Evolutionary conservation across 2,797 vertebrate genomes (phyloP).

Genomic region (Microcaecilia unicolor): DNA sequence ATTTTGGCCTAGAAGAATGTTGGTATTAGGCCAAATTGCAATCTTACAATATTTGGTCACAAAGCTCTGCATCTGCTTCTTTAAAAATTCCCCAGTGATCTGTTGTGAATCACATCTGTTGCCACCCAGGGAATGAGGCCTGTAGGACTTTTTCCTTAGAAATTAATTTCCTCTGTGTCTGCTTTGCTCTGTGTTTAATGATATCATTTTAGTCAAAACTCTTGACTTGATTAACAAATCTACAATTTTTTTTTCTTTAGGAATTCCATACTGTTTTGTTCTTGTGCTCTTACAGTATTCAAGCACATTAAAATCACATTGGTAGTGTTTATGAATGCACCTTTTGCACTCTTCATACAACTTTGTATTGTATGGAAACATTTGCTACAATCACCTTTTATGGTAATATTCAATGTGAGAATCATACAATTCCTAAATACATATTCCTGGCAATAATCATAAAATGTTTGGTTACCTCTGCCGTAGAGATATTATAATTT

Average conservation of each 20-base stretch:
- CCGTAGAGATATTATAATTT: no score
- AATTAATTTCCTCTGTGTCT: conserved; percentile 32
- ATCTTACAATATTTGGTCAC: conserved; percentile 1
- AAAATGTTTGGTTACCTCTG: no score
- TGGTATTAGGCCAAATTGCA: conserved; percentile 9
- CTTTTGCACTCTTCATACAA: no score
- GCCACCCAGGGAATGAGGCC: conserved; percentile 28
- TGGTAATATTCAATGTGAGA: no score
- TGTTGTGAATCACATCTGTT: conserved; percentile 27
- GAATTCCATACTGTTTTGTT: conserved; percentile 6
- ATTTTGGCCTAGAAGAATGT: conserved; percentile 2
- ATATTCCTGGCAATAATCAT: no score
- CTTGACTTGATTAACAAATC: conserved; percentile 12
- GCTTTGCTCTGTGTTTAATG: conserved; percentile 44
- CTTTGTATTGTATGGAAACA: no score
- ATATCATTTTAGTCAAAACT: conserved; percentile 3
- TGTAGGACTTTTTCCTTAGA: conserved; percentile 30
- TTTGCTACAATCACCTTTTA: no score
- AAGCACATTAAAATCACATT: no score
- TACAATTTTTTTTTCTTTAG: conserved; percentile 10
- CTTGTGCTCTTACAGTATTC: not conserved
- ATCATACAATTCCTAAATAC: no score
- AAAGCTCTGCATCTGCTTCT: conserved; percentile 23
- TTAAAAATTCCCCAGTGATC: conserved; percentile 2
- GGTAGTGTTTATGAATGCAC: no score